These are phyloP conservation scores for Lasiommata megera DNA, from an alignment of 2,888 invertebrate species.

Conservation along the genomic window DNA sequence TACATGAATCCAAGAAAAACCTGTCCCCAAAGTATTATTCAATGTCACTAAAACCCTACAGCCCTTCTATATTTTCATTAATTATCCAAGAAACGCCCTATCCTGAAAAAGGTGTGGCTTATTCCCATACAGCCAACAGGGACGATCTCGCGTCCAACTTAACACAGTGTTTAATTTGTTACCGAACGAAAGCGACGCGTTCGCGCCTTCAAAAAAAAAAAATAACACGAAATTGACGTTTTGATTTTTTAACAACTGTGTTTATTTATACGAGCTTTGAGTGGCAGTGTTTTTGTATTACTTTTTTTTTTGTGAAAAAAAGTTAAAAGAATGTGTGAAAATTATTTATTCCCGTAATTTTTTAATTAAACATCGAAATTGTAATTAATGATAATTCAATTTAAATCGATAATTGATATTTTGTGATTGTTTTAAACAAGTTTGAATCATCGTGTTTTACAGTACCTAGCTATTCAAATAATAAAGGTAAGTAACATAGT, in stretches of 20 bases:
- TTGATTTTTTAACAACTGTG: neutral
- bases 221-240: neutral
- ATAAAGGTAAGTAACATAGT: no score
- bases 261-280: neutral
- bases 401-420: no score
- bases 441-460: no score
- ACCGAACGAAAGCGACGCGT: neutral
- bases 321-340: neutral
- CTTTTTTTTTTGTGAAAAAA: neutral
- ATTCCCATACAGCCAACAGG: neutral
- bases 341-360: no score
- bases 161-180: conserved; percentile 6
- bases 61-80: neutral
- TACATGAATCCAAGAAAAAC: no score
- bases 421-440: no score
- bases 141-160: conserved; percentile 1
- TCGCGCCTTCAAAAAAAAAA: conserved; percentile 2
- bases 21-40: no score
- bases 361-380: no score
- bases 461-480: no score
- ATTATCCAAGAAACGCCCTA: neutral
- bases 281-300: neutral
- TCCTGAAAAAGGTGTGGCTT: neutral
- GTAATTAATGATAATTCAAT: no score
- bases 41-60: no score